These are phyloP conservation scores for Delphinapterus leucas DNA, from an alignment of 2,113 vertebrate genomes.

Conservation along the genomic window DNA sequence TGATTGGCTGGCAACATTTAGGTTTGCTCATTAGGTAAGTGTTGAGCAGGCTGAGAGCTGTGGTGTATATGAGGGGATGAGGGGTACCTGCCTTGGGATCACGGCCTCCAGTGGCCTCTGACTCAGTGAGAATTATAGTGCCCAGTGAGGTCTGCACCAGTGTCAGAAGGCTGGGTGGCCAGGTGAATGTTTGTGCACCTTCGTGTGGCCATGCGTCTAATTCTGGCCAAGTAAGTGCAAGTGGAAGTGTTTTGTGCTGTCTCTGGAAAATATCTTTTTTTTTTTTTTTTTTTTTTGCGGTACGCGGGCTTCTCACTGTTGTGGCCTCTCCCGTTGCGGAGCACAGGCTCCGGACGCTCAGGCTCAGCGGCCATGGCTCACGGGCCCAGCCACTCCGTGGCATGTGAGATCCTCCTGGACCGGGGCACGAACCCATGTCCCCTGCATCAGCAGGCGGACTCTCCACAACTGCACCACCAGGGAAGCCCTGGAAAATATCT, in stretches of 20 bases:
- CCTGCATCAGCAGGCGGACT: too few relatives aligned
- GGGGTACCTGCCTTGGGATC: not conserved
- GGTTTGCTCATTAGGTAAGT: not conserved
- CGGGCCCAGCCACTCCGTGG: too few relatives aligned
- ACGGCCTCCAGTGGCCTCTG: not conserved
- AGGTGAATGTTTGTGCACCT: not conserved
- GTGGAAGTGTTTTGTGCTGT: not conserved
- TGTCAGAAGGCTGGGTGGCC: not conserved
- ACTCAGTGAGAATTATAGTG: too few relatives aligned
- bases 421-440: too few relatives aligned
- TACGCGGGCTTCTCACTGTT: too few relatives aligned
- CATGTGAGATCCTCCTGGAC: too few relatives aligned
- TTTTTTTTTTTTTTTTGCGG: too few relatives aligned
- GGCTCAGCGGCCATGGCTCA: too few relatives aligned
- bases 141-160: not conserved
- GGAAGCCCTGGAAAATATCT: too few relatives aligned
- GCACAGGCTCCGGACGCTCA: too few relatives aligned
- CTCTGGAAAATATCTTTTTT: not conserved
- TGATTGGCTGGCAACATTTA: not conserved
- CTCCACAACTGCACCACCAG: too few relatives aligned
- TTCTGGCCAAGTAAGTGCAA: not conserved
- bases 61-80: accelerated
- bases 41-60: not conserved
- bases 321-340: too few relatives aligned
- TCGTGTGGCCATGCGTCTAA: not conserved